Evolutionary conservation across 2,797 vertebrate genomes (phyloP), one percentile per base, ranked within the genome.

Genomic region (Mycteria americana): DNA sequence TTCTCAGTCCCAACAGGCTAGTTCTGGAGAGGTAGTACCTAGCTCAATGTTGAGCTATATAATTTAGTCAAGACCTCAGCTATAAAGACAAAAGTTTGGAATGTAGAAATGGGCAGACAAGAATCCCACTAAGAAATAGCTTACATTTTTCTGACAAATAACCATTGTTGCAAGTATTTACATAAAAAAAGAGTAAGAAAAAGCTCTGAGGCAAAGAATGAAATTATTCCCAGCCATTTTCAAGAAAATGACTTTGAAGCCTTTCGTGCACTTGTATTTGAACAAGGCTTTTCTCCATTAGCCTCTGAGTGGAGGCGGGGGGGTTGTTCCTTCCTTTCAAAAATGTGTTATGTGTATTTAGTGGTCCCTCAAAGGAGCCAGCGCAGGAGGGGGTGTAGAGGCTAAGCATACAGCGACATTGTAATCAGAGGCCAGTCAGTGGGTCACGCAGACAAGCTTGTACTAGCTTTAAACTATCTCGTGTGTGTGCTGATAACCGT

Each of bases 101-200:
- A 95, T 94, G 93, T 54, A 86, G 70, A 79, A 96, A 84, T 35
- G 65, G 69, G 57, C 67, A 95, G 88, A 72, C 92, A 94, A 86
- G 62, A 92, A 96, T 96, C 54, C 75, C 56, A 30, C 91, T 92
- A 65, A 93, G 94, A 92, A 90, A 91, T 91, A 88, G 56, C 60
- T 88, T 92, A 75, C 79, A 96, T 95, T 97, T 95, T 95, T 93
- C 88, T 86, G 77, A 94, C 79, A 93, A 87, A 88, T 91, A 96
- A 60, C 78, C 73, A 91, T 96, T 95, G 88, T 95, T 95, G 48
- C 48, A 88, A 95, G 37, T 85, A 81, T 95, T 96, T 95, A 75
- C 90, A 77, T 85, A 31, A 50, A 51, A 53, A 53, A 83, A 75
- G 9, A 22, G 17, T 33, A 80, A 41, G 37, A 77, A 89, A 74